A percentile compares a stretch with the other conserved stretches of the same genome.
These are phyloP conservation scores for Echeneis naucrates DNA, from an alignment of 2,797 vertebrate genomes.

Conservation along the genomic window DNA sequence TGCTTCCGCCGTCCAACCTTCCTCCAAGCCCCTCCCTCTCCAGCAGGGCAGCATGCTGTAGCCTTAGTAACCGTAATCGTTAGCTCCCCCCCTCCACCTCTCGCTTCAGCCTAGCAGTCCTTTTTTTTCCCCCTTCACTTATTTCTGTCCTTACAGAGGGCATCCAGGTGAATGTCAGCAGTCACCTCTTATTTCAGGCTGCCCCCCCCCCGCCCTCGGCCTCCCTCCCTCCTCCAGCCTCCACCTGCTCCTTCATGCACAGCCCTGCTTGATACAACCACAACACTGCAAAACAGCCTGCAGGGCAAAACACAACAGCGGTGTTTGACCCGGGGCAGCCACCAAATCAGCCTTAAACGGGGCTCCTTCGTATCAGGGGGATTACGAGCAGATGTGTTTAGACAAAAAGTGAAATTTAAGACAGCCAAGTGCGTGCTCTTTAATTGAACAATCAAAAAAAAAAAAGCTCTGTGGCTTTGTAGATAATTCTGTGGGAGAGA, in stretches of 20 bases:
- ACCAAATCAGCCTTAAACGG: slow-evolving; percentile 42
- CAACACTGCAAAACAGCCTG: slow-evolving; percentile 56
- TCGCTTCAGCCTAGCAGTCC: slow-evolving; percentile 35
- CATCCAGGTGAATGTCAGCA: slow-evolving; percentile 72
- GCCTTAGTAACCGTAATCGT: slow-evolving; percentile 77
- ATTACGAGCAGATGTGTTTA: slow-evolving; percentile 31
- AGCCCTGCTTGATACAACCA: slow-evolving; percentile 30
- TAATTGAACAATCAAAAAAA: slow-evolving; percentile 37
- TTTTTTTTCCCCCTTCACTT: not conserved
- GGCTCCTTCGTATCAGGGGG: slow-evolving; percentile 25
- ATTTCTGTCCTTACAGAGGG: slow-evolving; percentile 59
- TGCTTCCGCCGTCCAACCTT: slow-evolving; percentile 69
- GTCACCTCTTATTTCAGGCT: slow-evolving; percentile 62
- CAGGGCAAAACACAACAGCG: slow-evolving; percentile 57
- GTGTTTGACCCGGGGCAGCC: slow-evolving; percentile 60
- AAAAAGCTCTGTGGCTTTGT: slow-evolving; percentile 49
- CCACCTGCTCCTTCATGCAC: slow-evolving; percentile 51
- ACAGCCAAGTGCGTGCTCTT: slow-evolving; percentile 1
- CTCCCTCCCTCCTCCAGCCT: slow-evolving; percentile 16
- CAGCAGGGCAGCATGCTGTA: slow-evolving; percentile 64
- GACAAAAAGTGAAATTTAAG: slow-evolving; percentile 42
- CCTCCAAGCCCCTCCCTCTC: slow-evolving; percentile 54
- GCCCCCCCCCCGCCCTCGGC: slow-evolving; percentile 34
- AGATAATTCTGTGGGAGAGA: slow-evolving; percentile 43
- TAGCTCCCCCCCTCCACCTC: slow-evolving; percentile 22